These are phyloP conservation scores for Clarias fuscus DNA, from an alignment of 2,797 vertebrate species.

Conservation along the genomic window DNA sequence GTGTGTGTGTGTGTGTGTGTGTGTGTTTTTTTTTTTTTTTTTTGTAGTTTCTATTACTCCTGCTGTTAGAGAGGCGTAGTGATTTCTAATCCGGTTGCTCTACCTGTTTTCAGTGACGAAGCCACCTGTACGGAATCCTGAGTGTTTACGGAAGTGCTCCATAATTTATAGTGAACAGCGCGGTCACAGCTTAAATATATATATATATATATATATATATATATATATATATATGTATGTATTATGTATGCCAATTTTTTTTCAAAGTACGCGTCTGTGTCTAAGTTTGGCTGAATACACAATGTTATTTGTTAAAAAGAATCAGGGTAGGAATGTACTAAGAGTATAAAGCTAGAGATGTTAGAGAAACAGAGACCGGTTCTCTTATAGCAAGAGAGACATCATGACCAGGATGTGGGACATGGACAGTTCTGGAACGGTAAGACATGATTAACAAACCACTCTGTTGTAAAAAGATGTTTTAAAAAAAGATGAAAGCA, in stretches of 20 bases:
- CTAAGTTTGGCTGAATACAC: background rate
- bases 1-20: too few species aligned
- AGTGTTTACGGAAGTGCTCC: conserved; percentile 28
- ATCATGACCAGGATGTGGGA: background rate
- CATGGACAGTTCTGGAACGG: conserved; percentile 12
- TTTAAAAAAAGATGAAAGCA: background rate
- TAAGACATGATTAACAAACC: background rate
- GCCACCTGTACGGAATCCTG: background rate
- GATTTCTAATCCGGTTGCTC: background rate
- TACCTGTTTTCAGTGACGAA: background rate
- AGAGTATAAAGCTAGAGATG: background rate
- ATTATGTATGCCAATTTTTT: too few species aligned
- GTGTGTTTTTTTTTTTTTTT: too few species aligned
- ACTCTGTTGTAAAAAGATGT: too few species aligned
- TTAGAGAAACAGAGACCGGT: background rate
- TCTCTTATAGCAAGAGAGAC: background rate
- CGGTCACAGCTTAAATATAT: background rate
- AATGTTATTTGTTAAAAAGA: background rate
- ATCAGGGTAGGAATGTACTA: background rate
- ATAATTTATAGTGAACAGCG: background rate
- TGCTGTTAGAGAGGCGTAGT: background rate
- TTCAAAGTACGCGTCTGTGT: background rate
- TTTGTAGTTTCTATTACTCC: background rate
- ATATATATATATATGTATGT: too few species aligned
- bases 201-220: too few species aligned